A percentile compares a stretch with the other conserved stretches of the same genome.
Evolutionary conservation across 2,888 invertebrate genomes (phyloP).

Genomic region (Zelleria hepariella): DNA sequence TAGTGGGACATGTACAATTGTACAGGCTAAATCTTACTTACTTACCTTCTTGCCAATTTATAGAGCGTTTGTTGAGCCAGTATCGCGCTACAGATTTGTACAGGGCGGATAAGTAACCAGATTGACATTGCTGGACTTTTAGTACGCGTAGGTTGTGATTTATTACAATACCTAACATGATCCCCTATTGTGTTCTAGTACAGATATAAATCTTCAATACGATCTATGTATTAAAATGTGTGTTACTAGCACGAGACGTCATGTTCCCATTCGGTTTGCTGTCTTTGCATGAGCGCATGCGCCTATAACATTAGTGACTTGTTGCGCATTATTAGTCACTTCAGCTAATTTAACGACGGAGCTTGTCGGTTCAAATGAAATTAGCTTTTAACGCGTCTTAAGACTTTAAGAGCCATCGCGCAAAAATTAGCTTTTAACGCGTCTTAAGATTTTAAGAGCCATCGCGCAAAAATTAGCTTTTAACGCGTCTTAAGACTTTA

Average conservation of each 20-base stretch:
- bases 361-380: not conserved
- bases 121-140: conserved; percentile 16
- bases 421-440: not conserved
- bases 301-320: not conserved
- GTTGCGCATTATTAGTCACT: not conserved
- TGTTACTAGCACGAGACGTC: not conserved
- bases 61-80: not conserved
- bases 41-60: not conserved
- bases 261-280: not conserved
- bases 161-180: conserved; percentile 34
- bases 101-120: not conserved
- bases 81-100: not conserved
- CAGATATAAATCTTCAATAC: conserved; percentile 29
- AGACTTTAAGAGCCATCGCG: not conserved
- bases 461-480: not conserved
- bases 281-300: not conserved
- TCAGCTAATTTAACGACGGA: not conserved
- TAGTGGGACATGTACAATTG: too few relatives aligned
- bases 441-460: not conserved
- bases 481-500: not conserved
- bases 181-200: conserved; percentile 42
- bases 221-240: not conserved
- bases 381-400: not conserved
- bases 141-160: conserved; percentile 37
- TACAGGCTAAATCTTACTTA: too few relatives aligned